Base-by-base conservation (phyloP, 2,888 invertebrate species). In the Cactoblastis cactorum region DNA sequence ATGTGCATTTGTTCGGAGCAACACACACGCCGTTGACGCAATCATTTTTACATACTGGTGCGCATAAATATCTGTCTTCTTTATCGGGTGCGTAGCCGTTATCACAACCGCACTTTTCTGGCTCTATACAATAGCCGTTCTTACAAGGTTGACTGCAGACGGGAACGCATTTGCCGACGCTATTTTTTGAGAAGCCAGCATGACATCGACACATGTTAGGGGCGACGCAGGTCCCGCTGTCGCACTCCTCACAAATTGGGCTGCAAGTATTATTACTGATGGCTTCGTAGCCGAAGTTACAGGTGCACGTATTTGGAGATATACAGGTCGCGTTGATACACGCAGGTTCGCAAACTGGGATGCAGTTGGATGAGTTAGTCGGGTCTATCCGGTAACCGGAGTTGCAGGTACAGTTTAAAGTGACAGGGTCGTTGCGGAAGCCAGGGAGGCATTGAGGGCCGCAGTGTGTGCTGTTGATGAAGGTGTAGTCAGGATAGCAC, bases 171-270 rank as follows among this genome's bases (percentile, higher is more conserved):
- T 41, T 17, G 22, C 34, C 58, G 9, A 53, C 43, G 12, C 59
- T 55, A 52, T 85, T 41, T 28, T 33, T 47, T 32, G 22, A 51
- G 51, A 79, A 88, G 1, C 86, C 89, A 17, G 58, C 59, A 22
- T 76, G 65, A 53, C 90, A 90, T 6, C 61, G 58, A 38, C 90
- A 90, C 12, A 63, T 61, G 0, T 80, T 65, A 0, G 83, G 83
- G 0, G 68, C 78, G 1, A 69, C 57, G 52, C 91, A 90, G 0
- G 59, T 59, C 0, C 83, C 76, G 54, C 84, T 80, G 49, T 83
- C 83, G 5, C 58, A 49, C 11, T 60, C 58, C 0, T 62, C 65
- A 46, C 71, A 72, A 18, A 51, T 41, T 1, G 61, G 63, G 3
- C 49, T 49, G 32, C 69, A 70, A 8, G 56, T 53, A 1, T 53